A percentile compares a stretch with the other conserved stretches of the same genome.
These are phyloP conservation scores for Elegia similella DNA, from an alignment of 2,888 invertebrate genomes.

Conservation along the genomic window DNA sequence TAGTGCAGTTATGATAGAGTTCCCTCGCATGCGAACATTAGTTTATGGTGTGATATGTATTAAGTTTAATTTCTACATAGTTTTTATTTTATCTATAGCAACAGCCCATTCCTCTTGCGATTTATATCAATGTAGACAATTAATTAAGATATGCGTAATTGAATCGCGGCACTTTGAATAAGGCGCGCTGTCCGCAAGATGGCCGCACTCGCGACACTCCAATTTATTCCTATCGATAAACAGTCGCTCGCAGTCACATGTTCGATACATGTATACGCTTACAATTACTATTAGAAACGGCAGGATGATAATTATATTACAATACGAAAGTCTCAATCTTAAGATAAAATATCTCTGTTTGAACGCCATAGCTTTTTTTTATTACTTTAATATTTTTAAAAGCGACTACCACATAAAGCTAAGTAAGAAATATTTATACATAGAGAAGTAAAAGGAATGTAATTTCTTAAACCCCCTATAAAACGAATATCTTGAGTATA, in stretches of 20 bases:
- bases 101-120: slow-evolving; percentile 11
- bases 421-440: slow-evolving; percentile 83
- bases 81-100: not conserved
- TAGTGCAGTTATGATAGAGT: too few relatives aligned
- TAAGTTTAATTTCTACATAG: not conserved
- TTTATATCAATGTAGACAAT: slow-evolving; percentile 17
- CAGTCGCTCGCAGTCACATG: slow-evolving; percentile 26
- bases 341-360: too few relatives aligned
- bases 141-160: slow-evolving; percentile 20
- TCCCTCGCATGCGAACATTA: too few relatives aligned
- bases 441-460: slow-evolving; percentile 76
- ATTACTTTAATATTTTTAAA: too few relatives aligned
- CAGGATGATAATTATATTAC: too few relatives aligned
- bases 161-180: slow-evolving; percentile 13
- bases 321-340: too few relatives aligned
- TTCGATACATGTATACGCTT: slow-evolving; percentile 20
- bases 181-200: slow-evolving; percentile 11
- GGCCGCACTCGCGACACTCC: slow-evolving; percentile 25
- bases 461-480: slow-evolving; percentile 73
- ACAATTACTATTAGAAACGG: slow-evolving; percentile 22
- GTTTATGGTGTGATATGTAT: too few relatives aligned
- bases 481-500: slow-evolving; percentile 86
- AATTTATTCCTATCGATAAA: slow-evolving; percentile 64
- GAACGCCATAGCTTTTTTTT: too few relatives aligned
- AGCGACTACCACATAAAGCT: slow-evolving; percentile 84